Conservation (phyloP, 2,888 invertebrate genomes). For the Sympetrum striolatum region DNA sequence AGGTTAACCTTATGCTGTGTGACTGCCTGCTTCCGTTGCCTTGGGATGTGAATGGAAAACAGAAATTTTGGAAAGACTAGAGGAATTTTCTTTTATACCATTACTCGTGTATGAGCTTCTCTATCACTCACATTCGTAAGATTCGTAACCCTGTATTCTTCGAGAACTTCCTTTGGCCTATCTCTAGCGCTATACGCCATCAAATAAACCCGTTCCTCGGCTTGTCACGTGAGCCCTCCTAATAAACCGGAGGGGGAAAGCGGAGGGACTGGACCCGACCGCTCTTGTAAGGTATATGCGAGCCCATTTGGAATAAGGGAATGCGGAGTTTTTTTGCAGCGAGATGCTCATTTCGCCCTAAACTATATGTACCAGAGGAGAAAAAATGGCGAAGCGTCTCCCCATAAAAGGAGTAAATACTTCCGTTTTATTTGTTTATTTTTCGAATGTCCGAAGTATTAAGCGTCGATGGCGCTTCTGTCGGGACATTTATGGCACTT, state of each 20-base stretch:
- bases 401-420: not conserved
- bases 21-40: too few relatives aligned
- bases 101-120: not conserved
- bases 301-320: not conserved
- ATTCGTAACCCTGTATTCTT: not conserved
- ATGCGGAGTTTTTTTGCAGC: not conserved
- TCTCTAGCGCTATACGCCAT: not conserved
- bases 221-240: not conserved
- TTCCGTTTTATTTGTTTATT: not conserved
- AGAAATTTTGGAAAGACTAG: too few relatives aligned
- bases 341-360: not conserved
- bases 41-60: too few relatives aligned
- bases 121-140: not conserved
- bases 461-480: not conserved
- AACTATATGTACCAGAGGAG: not conserved
- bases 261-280: not conserved
- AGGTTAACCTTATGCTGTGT: too few relatives aligned
- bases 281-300: not conserved
- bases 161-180: not conserved
- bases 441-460: not conserved
- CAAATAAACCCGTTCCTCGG: not conserved
- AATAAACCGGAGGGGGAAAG: not conserved
- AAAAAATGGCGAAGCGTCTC: not conserved
- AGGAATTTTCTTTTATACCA: not conserved
- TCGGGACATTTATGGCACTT: not conserved